phyloP scores from a whole-genome alignment of 2,888 invertebrate species.

The Axea sp. region DNA sequence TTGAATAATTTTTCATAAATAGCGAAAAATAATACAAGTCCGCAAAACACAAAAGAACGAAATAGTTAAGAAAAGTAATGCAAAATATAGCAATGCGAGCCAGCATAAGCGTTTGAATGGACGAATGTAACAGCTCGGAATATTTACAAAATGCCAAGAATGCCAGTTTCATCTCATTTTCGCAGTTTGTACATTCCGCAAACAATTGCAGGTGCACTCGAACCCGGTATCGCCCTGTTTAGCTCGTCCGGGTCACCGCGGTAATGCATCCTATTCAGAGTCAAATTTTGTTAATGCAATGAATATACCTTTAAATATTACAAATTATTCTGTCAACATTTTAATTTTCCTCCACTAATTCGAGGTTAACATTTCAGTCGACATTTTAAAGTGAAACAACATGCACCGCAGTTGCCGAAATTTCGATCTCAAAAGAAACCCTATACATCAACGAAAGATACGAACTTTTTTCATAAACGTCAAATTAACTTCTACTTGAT shows the following conservation, averaged over 20 bases:
- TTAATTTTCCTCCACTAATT: too few species aligned
- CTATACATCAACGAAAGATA: too few species aligned
- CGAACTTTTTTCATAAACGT: constrained; percentile 16
- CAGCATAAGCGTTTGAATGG: constrained; percentile 1
- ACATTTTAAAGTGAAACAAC: too few species aligned
- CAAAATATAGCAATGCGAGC: constrained; percentile 1
- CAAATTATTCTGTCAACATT: too few species aligned
- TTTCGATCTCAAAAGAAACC: too few species aligned
- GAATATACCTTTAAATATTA: too few species aligned
- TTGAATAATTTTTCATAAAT: constrained; percentile 12
- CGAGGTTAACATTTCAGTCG: too few species aligned
- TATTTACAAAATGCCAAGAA: constrained; percentile 63
- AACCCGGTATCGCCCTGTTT: constrained; percentile 22
- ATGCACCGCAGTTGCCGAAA: too few species aligned
- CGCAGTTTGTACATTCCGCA: constrained; percentile 51
- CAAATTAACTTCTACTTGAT: constrained; percentile 20
- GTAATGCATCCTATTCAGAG: constrained; percentile 36
- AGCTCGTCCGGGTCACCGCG: constrained; percentile 9
- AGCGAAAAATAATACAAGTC: neutral
- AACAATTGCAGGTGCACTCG: constrained; percentile 52
- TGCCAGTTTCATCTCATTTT: constrained; percentile 51
- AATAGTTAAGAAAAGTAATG: constrained; percentile 20
- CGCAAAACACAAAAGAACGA: neutral
- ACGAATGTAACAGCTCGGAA: constrained; percentile 46
- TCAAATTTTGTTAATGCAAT: too few species aligned